phyloP scores from a whole-genome alignment of 2,797 vertebrate genomes.

The Poeciliopsis presidionis region DNA sequence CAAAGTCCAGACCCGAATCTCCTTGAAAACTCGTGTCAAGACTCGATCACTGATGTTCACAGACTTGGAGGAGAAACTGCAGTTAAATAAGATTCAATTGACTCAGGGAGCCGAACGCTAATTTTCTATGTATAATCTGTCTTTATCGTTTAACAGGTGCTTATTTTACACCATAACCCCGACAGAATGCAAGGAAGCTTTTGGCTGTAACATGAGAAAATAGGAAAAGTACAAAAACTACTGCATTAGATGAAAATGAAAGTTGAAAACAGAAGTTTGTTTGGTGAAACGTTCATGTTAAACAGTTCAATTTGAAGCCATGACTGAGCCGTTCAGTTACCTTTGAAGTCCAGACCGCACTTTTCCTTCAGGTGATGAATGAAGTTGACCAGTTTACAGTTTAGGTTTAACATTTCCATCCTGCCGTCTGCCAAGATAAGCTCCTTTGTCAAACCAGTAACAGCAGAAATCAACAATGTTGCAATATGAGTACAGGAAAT shows the following conservation, averaged over 20 bases:
- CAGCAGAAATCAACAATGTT: background rate
- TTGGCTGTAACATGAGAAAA: background rate
- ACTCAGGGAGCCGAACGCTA: background rate
- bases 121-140: background rate
- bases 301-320: background rate
- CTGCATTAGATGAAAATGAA: background rate
- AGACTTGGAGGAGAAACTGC: background rate
- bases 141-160: background rate
- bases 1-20: background rate
- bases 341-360: constrained; percentile 69
- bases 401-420: constrained; percentile 75
- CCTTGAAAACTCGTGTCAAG: background rate
- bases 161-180: background rate
- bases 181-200: background rate
- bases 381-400: constrained; percentile 78
- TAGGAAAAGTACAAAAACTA: background rate
- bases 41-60: background rate
- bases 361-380: constrained; percentile 72
- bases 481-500: background rate
- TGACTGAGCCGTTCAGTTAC: constrained; percentile 14
- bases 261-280: background rate
- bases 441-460: background rate
- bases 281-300: background rate
- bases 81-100: background rate
- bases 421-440: constrained; percentile 62